Evolutionary conservation across 2,113 vertebrate species (phyloP), one percentile per base, ranked within the genome.

Genomic region (Sander vitreus): DNA sequence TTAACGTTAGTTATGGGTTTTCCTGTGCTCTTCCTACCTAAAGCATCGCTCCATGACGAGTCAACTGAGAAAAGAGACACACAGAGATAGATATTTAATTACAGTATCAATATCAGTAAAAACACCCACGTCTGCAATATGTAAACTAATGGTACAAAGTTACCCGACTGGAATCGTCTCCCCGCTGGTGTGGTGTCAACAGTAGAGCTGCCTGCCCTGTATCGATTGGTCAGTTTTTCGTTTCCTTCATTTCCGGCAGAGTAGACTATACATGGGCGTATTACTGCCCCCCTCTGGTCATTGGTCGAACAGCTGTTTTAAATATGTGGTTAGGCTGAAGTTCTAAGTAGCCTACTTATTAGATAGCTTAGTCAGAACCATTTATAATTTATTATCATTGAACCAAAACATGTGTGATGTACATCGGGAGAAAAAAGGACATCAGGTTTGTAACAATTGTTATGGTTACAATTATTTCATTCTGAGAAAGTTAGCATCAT

Each of bases 31-130:
- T 60, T 80, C 83, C 43, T 89, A 91, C 90, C 91, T 89, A 91
- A 79, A 91, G 48, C 81, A 87, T 82, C 87, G 80, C 80, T 91
- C 86, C 91, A 91, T 89, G 80, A 77, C 67, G 59, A 87, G 53
- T 36, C 47, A 55, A 73, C 89, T 87, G 80, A 81, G 78, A 84
- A 83, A 54, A 80, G 63, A 82, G 58, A 76, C 69, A 81, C 4
- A 79, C 64, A 79, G 16, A 85, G n/a, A 87, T 0, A 45, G 47
- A 45, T 5, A 15, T 85, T 64, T 69, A 30, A 65, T 14, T 9
- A 27, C 48, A 65, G 8, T 0, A 58, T 2, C 1, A 30, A 12
- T 25, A 55, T 8, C 15, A 16, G 15, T 5, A 5, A 16, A 30
- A 50, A 43, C 16, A 10, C 13, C 16, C 0, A 36, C 16, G 2